Conservation (phyloP, 1,140 invertebrate genomes). For the Drosophila ogumai region DNA sequence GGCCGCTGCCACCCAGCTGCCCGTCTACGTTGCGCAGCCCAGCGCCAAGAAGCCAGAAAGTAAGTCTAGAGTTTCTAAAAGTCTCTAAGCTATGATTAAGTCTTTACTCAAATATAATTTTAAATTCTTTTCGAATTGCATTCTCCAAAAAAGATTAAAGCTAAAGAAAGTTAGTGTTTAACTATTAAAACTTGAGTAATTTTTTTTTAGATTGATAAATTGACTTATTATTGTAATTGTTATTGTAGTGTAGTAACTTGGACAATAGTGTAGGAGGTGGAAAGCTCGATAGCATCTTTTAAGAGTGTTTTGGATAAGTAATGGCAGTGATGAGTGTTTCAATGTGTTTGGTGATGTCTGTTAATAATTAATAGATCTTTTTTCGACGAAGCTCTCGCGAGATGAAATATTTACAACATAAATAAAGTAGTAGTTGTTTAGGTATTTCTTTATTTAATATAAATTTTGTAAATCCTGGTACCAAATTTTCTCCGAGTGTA, state of each 20-base stretch:
- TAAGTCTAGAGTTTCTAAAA: conserved; percentile 43
- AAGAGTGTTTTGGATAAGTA: too few relatives aligned
- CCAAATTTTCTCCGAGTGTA: neutral
- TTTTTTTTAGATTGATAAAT: too few relatives aligned
- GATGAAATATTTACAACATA: too few relatives aligned
- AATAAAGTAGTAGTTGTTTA: neutral
- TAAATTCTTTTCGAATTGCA: neutral
- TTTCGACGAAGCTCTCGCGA: too few relatives aligned
- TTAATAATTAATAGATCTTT: too few relatives aligned
- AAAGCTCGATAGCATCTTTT: too few relatives aligned
- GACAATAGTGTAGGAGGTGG: too few relatives aligned
- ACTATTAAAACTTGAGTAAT: too few relatives aligned
- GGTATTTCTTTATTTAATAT: neutral
- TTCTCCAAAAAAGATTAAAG: neutral
- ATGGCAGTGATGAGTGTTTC: too few relatives aligned
- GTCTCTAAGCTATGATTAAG: neutral
- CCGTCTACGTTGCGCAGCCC: conserved; percentile 51
- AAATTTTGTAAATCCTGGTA: neutral
- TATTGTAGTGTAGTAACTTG: too few relatives aligned
- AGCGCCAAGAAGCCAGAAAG: conserved; percentile 68
- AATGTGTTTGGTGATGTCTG: too few relatives aligned
- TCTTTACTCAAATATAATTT: neutral
- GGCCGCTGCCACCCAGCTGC: conserved; percentile 30
- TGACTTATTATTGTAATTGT: too few relatives aligned
- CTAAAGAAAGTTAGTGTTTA: neutral